Percentiles rank a stretch among this genome's conserved stretches.
Conservation (phyloP, 2,888 invertebrate species). For the Bimastos eiseni region DNA sequence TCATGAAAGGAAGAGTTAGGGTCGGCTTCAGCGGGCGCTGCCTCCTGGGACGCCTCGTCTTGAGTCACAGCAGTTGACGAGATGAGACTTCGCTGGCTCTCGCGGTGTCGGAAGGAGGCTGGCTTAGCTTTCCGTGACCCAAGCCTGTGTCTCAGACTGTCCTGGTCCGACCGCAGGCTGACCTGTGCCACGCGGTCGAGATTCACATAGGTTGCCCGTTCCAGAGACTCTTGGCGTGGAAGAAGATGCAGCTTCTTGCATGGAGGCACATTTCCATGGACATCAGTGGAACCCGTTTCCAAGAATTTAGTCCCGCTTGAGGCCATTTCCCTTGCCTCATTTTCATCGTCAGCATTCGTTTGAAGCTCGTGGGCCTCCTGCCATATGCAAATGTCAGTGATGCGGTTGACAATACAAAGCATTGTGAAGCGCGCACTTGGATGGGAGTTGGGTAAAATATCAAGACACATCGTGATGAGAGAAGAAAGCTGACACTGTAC, state of each 20-base stretch:
- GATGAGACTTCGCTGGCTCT: slow-evolving; percentile 29
- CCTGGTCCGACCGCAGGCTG: slow-evolving; percentile 29
- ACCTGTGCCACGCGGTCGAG: not conserved
- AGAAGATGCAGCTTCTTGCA: not conserved
- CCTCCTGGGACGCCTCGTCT: slow-evolving; percentile 24
- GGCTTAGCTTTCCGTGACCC: slow-evolving; percentile 24
- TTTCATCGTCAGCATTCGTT: not conserved
- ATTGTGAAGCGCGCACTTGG: slow-evolving; percentile 62
- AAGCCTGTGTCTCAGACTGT: slow-evolving; percentile 22
- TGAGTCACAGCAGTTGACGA: slow-evolving; percentile 22
- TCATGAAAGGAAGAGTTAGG: not conserved
- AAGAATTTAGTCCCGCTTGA: not conserved
- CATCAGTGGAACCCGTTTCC: not conserved
- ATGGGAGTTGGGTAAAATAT: slow-evolving; percentile 63
- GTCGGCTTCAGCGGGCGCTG: slow-evolving; percentile 13
- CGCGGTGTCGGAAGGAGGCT: slow-evolving; percentile 29
- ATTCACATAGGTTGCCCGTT: slow-evolving; percentile 21
- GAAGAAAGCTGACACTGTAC: slow-evolving; percentile 64
- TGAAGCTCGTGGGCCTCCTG: slow-evolving; percentile 59
- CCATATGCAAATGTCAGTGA: slow-evolving; percentile 66
- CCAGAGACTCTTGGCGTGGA: slow-evolving; percentile 26
- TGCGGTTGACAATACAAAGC: slow-evolving; percentile 67
- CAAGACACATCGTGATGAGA: slow-evolving; percentile 66
- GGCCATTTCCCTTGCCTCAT: not conserved
- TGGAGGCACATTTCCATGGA: not conserved